Conservation (phyloP, 2,888 invertebrate genomes). For the Tortrix viridana region DNA sequence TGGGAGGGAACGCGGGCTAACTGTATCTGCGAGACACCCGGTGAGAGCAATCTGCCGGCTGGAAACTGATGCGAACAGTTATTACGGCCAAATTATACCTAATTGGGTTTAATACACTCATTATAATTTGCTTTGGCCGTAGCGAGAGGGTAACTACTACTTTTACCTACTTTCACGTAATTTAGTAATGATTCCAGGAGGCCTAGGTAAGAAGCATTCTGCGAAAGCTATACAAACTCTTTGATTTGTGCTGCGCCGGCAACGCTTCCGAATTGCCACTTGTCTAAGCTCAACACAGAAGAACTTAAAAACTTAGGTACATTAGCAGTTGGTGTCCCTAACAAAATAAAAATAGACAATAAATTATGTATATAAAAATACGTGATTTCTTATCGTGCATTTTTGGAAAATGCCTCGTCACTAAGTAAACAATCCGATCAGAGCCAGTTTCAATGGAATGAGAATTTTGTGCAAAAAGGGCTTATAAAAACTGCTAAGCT, state of each 20-base stretch:
- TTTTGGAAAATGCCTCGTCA: conserved; percentile 57
- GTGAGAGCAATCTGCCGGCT: conserved; percentile 50
- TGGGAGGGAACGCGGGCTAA: conserved; percentile 76
- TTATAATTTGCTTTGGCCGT: background rate
- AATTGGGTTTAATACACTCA: background rate
- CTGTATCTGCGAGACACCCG: conserved; percentile 67
- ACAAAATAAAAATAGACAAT: background rate
- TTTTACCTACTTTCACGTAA: too few species aligned
- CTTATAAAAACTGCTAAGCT: conserved; percentile 69
- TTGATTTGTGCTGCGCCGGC: too few species aligned
- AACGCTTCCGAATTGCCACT: too few species aligned
- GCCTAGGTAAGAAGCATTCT: too few species aligned
- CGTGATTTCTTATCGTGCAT: conserved; percentile 1
- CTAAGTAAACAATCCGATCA: conserved; percentile 72
- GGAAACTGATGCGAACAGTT: conserved; percentile 3
- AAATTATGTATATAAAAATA: background rate
- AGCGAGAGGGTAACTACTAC: background rate
- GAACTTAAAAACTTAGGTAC: too few species aligned
- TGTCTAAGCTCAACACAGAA: too few species aligned
- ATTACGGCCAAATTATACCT: conserved; percentile 12
- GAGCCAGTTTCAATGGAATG: conserved; percentile 63
- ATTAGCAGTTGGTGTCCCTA: too few species aligned
- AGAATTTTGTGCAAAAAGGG: conserved; percentile 73
- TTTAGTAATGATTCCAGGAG: too few species aligned
- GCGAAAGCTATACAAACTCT: too few species aligned